Base-by-base conservation (phyloP, 2,113 vertebrate species). In the Ammospiza caudacuta region DNA sequence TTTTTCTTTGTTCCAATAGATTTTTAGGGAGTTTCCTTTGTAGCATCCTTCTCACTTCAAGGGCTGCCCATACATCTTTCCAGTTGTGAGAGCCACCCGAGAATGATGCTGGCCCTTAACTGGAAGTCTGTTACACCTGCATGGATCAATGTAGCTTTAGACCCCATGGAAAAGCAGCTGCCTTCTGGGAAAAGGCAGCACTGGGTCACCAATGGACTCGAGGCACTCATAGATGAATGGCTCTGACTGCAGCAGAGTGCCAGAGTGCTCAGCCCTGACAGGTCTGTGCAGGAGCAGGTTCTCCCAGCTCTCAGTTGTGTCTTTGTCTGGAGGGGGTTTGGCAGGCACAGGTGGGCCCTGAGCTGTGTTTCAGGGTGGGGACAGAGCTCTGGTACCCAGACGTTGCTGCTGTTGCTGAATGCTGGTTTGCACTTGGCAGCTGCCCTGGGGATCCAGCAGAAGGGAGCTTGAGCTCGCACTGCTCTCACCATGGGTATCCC, bases 361-460 rank as follows among this genome's bases (percentile, higher is more conserved):
- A 41, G 69, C 57, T 70, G 15, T 43, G 6, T 51, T 89, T 69
- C 59, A 62, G 81, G 29, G 23, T 0, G 4, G n/a, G 35, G n/a
- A 28, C 63, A 64, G 29, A 68, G 5, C 25, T 61, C 37, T 37
- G 23, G 22, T 16, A 28, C 15, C 7, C 54, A 18, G 52, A 2
- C 35, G 5, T 12, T 85, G 31, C 6, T 22, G 14, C 29, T 41
- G 59, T 52, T 63, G 61, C 39, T 44, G 61, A 46, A 47, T 21
- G 28, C 52, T 0, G 0, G 6, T 49, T 37, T 70, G 37, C 15
- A 2, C 31, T 66, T 0, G 0, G 57, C 59, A 58, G 59, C 37
- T 59, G 89, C 12, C 49, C 23, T 21, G 24, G 19, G 49, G 29
- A 15, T 28, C 1, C 6, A n/a, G 10, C 15, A 21, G 28, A 63